Conservation (phyloP, 2,888 invertebrate genomes). For the Cephus sareptanus region DNA sequence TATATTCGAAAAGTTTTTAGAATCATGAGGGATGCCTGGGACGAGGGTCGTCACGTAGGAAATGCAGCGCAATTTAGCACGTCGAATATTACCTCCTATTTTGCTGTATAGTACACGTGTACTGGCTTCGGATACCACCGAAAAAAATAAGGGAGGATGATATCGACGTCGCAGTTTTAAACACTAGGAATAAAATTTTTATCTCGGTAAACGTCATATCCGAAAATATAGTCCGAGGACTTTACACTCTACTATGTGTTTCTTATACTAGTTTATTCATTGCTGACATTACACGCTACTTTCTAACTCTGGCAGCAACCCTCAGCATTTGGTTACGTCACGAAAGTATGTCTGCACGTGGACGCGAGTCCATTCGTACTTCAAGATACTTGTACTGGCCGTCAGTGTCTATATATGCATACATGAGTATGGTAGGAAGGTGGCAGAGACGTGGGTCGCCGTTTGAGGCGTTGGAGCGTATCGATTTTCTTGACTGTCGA, state of each 20-base stretch:
- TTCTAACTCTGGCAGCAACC: not conserved
- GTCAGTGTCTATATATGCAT: not conserved
- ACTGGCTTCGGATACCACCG: not conserved
- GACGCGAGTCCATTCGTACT: not conserved
- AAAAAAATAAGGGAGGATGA: not conserved
- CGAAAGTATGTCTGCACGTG: not conserved
- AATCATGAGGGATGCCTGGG: not conserved
- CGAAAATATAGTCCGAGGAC: not conserved
- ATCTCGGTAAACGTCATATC: not conserved
- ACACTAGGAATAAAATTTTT: not conserved
- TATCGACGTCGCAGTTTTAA: not conserved
- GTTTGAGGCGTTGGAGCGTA: no score
- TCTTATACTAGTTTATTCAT: not conserved
- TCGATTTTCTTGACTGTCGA: no score
- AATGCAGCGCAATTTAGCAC: conserved; percentile 5
- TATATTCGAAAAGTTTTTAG: conserved; percentile 7
- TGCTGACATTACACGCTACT: not conserved
- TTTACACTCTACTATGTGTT: not conserved
- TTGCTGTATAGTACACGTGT: not conserved
- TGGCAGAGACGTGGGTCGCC: no score
- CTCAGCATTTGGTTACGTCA: not conserved
- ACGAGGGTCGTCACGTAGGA: not conserved
- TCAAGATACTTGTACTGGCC: not conserved
- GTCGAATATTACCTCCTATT: not conserved
- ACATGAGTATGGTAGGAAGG: no score